Conservation (phyloP, 2,113 vertebrate species). For the Malurus elegans region DNA sequence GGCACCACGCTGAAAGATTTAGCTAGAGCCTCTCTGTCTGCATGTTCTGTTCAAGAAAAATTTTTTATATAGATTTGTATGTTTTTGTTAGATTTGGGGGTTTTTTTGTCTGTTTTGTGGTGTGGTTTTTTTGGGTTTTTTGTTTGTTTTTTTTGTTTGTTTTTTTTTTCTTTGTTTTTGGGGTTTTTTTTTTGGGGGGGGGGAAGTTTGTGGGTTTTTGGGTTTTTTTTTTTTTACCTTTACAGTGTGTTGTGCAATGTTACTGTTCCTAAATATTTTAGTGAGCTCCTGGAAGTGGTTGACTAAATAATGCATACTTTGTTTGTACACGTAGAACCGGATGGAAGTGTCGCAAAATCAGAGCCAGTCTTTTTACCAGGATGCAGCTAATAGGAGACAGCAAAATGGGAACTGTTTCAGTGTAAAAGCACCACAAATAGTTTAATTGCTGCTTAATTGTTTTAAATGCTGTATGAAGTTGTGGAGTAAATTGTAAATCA, state of each 20-base stretch:
- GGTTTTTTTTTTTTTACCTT: background rate
- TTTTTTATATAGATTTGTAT: background rate
- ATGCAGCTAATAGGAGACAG: background rate
- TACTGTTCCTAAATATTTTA: background rate
- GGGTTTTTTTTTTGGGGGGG: too few relatives aligned
- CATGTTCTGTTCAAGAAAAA: background rate
- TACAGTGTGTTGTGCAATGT: background rate
- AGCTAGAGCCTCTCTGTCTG: background rate
- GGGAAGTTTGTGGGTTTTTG: background rate
- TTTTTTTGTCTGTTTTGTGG: background rate
- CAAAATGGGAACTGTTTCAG: background rate
- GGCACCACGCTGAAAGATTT: background rate
- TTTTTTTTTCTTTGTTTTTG: background rate
- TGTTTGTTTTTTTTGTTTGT: background rate
- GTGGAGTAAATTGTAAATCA: background rate
- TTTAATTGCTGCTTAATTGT: background rate
- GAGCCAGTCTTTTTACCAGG: background rate
- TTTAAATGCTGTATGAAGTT: background rate
- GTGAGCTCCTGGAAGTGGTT: background rate
- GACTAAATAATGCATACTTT: background rate
- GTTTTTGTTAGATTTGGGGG: background rate
- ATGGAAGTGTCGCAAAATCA: background rate
- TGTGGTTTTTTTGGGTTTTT: background rate
- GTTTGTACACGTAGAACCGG: rapidly evolving
- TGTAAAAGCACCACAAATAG: background rate